These are phyloP conservation scores for Nephrotoma appendiculata DNA, from an alignment of 2,888 invertebrate genomes.

Conservation along the genomic window DNA sequence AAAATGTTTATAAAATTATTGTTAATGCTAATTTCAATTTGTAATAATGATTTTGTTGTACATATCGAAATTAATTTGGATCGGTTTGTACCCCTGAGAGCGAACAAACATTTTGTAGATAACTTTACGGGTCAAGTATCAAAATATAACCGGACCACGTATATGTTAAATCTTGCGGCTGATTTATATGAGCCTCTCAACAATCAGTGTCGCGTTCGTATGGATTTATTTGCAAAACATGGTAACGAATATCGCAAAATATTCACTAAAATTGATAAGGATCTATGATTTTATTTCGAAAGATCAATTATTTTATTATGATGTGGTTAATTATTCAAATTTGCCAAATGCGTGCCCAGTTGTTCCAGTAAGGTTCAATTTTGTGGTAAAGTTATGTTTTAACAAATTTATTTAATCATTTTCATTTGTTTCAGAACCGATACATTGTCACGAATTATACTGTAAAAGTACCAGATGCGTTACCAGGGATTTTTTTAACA, in stretches of 20 bases:
- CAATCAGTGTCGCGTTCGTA: not conserved
- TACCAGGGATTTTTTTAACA: not conserved
- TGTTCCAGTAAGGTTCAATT: not conserved
- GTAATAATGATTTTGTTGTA: not conserved
- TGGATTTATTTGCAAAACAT: not conserved
- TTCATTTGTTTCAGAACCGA: not conserved
- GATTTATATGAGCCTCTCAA: not conserved
- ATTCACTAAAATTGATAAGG: not conserved
- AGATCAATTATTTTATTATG: not conserved
- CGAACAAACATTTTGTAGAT: not conserved
- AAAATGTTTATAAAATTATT: not conserved
- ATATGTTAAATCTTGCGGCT: not conserved
- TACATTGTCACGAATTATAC: not conserved
- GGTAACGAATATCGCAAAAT: not conserved
- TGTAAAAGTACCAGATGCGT: not conserved
- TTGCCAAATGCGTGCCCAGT: not conserved
- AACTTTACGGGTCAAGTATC: not conserved
- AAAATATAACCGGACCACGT: not conserved
- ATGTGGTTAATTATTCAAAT: not conserved
- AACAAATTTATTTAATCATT: not conserved
- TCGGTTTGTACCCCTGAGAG: not conserved
- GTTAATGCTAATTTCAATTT: not conserved
- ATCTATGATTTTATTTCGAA: not conserved
- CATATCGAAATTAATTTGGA: not conserved
- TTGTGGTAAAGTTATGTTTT: not conserved